Base-by-base conservation (phyloP, 1,140 invertebrate species). In the Cotesia vestalis region DNA sequence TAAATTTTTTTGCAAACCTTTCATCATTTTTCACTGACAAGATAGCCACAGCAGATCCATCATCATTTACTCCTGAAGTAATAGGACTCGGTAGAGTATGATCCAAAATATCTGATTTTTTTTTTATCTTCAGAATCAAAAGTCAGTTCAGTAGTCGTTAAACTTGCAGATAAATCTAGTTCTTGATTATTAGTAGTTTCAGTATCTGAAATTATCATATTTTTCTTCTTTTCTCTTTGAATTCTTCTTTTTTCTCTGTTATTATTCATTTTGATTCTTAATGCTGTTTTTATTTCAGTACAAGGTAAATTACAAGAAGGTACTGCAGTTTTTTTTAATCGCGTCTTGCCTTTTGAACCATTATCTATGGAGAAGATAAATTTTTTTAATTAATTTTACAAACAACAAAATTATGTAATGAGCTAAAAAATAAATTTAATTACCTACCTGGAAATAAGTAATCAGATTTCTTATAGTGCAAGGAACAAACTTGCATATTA, bases 401-500 rank as follows among this genome's bases (percentile, higher is more conserved):
- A 1, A 17, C 1, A 3, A 14, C 1, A 11, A 11, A 59, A 59
- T n/a, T 1, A n/a, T 17, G 2, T 1, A 4, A 59, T 14, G 11
- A 14, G 6, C 11, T 59, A 12, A 27, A 52, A 0, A 68, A 66
- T 66, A 51, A 66, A 66, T 51, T 3, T 20, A 66, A 66, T 66
- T 5, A 66, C 38, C 64, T 5, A 66, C 38, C 64, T 53, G 38
- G 27, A n/a, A 17, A 66, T 36, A 66, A 66, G 52, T 66, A 66
- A 46, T 66, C 63, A 4, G 1, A 38, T n/a, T 46, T 38, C 2
- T 40, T 12, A 51, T 52, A 66, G 40, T 66, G 63, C 63, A 51
- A 66, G 3, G 63, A 66, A 66, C 35, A 66, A 66, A 66, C 63
- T 40, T 12, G 63, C 35, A 17, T 66, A 40, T 66, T 66, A 3